Base-by-base conservation (phyloP, 1,140 invertebrate species). In the Holcopasites calliopsidis region DNA sequence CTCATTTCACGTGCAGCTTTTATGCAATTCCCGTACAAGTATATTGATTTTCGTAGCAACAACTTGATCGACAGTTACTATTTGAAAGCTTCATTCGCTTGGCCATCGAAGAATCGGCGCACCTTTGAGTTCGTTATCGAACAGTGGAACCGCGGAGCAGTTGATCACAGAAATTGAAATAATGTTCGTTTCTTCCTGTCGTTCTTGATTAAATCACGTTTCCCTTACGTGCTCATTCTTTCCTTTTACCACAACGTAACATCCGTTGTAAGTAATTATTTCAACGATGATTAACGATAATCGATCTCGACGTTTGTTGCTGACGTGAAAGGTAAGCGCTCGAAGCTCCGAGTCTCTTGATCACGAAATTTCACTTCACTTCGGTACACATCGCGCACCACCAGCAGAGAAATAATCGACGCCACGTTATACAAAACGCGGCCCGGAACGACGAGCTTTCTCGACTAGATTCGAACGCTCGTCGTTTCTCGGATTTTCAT, bases 401-500 rank as follows among this genome's bases (percentile, higher is more conserved):
- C 4, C 10, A 38, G 10, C 4, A 21, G 18, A 44, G 8, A 31
- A 28, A 33, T 11, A 21, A 33, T 33, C 26, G 21, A 23, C 26
- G 35, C 26, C 11, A 26, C 16, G 40, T 60, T 47, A 55, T 5
- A 52, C 31, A 35, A 26, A 44, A 60, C 40, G 40, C 40, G 6
- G 40, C 13, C 40, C 6, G 6, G 6, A 31, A 61, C 23, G 33
- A 44, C 31, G 4, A 44, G 4, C 28, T 38, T 18, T 16, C 28
- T 54, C 49, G 21, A 55, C 49, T 6, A n/a, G 21, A 18, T 18
- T 44, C 60, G 58, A 44, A 35, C 33, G 18, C 26, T 33, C 13
- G 8, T 54, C 11, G 58, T 40, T 10, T n/a, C 38, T 10, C 13
- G 50, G 50, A 55, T 54, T 73, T 55, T 66, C 61, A 66, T 73